Percentiles rank a stretch among this genome's conserved stretches.
Conservation (phyloP, 1,140 invertebrate species). For the Eriocheir sinensis region DNA sequence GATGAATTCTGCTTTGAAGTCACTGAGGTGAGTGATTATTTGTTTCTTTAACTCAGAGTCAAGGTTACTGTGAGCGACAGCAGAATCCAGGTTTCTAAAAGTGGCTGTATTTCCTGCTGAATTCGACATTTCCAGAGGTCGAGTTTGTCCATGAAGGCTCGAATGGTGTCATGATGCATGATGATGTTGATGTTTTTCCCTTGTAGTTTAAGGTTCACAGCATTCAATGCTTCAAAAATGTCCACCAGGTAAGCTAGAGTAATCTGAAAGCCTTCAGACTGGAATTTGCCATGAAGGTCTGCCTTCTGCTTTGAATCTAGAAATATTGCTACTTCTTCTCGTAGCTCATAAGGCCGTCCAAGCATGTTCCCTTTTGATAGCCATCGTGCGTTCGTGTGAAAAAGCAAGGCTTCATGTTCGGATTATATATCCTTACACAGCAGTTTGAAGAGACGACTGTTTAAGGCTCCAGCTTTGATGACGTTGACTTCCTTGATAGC, state of each 20-base stretch:
- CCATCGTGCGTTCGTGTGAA: too few relatives aligned
- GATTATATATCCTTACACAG: too few relatives aligned
- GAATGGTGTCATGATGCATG: slow-evolving; percentile 57
- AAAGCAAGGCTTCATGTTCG: too few relatives aligned
- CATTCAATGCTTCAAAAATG: slow-evolving; percentile 61
- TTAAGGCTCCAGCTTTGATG: too few relatives aligned
- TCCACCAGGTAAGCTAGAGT: slow-evolving; percentile 62
- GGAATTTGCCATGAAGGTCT: slow-evolving; percentile 49
- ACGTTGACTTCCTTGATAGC: too few relatives aligned
- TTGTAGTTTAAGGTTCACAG: slow-evolving; percentile 51
- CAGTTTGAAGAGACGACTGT: too few relatives aligned
- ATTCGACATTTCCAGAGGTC: slow-evolving; percentile 66
- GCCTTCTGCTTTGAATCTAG: slow-evolving; percentile 54
- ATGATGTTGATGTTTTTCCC: slow-evolving; percentile 52
- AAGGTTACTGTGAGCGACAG: slow-evolving; percentile 31
- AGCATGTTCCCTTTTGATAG: too few relatives aligned
- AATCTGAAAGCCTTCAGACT: slow-evolving; percentile 52
- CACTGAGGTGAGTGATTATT: slow-evolving; percentile 55
- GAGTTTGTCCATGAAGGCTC: slow-evolving; percentile 65
- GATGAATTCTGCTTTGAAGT: slow-evolving; percentile 58
- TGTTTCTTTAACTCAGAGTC: slow-evolving; percentile 26
- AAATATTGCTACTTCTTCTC: slow-evolving; percentile 58
- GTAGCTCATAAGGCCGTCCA: too few relatives aligned
- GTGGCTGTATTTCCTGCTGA: slow-evolving; percentile 60
- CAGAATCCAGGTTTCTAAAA: slow-evolving; percentile 57